Evolutionary conservation across 2,888 invertebrate genomes (phyloP).

Genomic region (Aporophyla lueneburgensis): DNA sequence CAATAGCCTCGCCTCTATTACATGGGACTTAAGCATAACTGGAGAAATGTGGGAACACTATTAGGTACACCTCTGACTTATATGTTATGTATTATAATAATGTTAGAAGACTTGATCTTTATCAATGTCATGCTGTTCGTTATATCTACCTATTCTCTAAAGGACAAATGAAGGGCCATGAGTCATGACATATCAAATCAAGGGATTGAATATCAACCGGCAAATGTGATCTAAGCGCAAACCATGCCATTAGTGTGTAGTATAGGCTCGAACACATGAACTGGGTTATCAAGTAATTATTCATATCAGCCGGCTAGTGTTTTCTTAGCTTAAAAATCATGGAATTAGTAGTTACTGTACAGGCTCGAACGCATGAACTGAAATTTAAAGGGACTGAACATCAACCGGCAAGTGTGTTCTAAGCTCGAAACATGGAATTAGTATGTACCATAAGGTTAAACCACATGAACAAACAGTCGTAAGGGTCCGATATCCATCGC

Average conservation of each 20-base stretch:
- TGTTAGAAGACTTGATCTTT: neutral
- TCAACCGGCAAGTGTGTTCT: neutral
- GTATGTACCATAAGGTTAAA: neutral
- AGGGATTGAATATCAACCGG: conserved; percentile 9
- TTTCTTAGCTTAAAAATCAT: conserved; percentile 15
- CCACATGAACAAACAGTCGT: conserved; percentile 31
- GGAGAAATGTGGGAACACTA: neutral
- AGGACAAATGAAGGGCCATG: neutral
- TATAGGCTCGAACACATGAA: conserved; percentile 11
- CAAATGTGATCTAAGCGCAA: conserved; percentile 7
- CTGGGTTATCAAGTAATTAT: too few relatives aligned
- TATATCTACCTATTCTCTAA: neutral
- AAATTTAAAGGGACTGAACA: too few relatives aligned
- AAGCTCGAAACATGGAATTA: conserved; percentile 14
- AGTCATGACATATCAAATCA: too few relatives aligned
- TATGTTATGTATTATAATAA: neutral
- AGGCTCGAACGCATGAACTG: too few relatives aligned
- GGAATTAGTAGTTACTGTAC: too few relatives aligned
- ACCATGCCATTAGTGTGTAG: conserved; percentile 2
- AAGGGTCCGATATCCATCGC: conserved; percentile 50
- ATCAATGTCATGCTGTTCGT: neutral
- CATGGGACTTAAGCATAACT: neutral
- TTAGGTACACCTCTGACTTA: neutral
- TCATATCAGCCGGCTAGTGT: neutral
- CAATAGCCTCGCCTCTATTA: neutral